Evolutionary conservation across 2,888 invertebrate genomes (phyloP), one percentile per base, ranked within the genome.

Genomic region (Platycheirus rosarum): DNA sequence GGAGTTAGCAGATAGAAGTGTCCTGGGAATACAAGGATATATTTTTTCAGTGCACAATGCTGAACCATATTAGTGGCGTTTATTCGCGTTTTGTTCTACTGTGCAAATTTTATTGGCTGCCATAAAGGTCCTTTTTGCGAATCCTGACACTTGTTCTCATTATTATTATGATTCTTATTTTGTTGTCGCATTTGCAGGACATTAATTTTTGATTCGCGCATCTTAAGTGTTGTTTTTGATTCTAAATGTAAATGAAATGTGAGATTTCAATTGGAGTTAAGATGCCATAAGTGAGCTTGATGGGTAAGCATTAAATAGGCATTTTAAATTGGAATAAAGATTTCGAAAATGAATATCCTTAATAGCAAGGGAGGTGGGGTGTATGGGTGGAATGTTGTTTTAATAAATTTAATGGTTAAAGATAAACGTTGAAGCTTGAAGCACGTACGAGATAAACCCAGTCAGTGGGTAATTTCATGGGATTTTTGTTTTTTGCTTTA

Each of bases 81-180:
- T 23, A 42, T 62, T 20, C 44, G n/a, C n/a, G n/a, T 32, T 35
- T 57, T 16, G 32, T 49, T 40, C 13, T 14, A 51, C 14, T 73
- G 26, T 63, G 55, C 55, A 29, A 65, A 53, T 53, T 73, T 74
- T 74, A 55, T 55, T 68, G 18, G 23, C 42, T 49, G n/a, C 42
- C 57, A 74, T 57, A 74, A 68, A 74, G 40, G 37, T 29, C 18
- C 18, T 48, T 32, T 18, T 37, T 42, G 9, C 11, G 23, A 37
- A 29, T 14, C 44, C 40, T 18, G 26, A 29, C 26, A 55, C 49
- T 49, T 51, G 32, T 18, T 37, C 18, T 26, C 18, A 57, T 57
- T 57, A 40, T 57, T 57, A 40, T 57, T 57, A 4, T 26, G 23
- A 40, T 57, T 57, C 40, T 57, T 57, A 40, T 57, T 57, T 37